These are phyloP conservation scores for Rhinichthys osculus DNA, from an alignment of 2,797 vertebrate species.

Conservation along the genomic window DNA sequence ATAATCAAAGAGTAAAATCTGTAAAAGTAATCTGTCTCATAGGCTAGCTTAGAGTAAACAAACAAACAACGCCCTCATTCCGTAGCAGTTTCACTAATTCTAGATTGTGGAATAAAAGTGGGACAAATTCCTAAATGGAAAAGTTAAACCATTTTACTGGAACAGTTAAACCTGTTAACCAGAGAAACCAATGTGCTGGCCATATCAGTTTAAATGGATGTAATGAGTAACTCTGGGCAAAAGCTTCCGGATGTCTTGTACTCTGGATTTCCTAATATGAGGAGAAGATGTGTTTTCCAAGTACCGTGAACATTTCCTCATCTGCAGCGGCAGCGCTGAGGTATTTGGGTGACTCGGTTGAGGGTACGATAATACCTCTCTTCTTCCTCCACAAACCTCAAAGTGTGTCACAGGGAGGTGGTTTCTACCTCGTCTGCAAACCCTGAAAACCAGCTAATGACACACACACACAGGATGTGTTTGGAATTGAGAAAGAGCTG, in stretches of 20 bases:
- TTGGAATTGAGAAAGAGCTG: constrained; percentile 58
- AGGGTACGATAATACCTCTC: constrained; percentile 32
- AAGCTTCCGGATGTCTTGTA: constrained; percentile 23
- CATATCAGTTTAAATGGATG: constrained; percentile 19
- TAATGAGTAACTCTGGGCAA: constrained; percentile 31
- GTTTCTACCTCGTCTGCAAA: constrained; percentile 60
- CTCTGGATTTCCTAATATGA: constrained; percentile 32
- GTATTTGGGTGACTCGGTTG: constrained; percentile 38
- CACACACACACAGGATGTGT: constrained; percentile 67
- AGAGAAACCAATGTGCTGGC: constrained; percentile 23
- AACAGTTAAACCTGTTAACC: constrained; percentile 21
- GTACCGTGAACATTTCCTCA: constrained; percentile 30
- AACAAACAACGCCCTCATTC: neutral
- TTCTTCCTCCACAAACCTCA: constrained; percentile 63
- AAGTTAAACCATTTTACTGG: constrained; percentile 2
- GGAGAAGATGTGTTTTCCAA: constrained; percentile 35
- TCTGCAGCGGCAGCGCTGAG: constrained; percentile 8
- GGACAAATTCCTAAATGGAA: constrained; percentile 10
- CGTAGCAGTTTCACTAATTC: neutral
- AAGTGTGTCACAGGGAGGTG: constrained; percentile 67
- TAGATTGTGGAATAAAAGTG: neutral
- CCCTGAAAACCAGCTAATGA: constrained; percentile 75
- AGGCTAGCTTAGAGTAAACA: constrained; percentile 11
- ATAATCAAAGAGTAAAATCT: constrained; percentile 9
- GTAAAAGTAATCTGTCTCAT: neutral